Evolutionary conservation across 2,888 invertebrate species (phyloP), one percentile per base, ranked within the genome.

Genomic region (Steinernema carpocapsae): DNA sequence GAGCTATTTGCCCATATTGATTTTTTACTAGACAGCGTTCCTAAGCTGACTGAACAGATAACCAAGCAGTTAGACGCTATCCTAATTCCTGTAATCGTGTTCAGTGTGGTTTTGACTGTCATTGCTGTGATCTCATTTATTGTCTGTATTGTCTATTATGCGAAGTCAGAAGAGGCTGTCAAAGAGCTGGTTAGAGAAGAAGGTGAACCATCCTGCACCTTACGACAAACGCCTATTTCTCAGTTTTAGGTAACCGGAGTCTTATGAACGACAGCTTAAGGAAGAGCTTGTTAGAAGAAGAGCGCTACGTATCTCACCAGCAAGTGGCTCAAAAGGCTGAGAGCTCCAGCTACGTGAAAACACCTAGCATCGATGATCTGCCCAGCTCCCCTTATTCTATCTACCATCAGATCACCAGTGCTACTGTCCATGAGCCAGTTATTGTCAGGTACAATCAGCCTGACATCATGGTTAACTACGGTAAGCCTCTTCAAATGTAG

Each of bases 1-100:
- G 64, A 64, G 19, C 64, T 64, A 17, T 64, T 64, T 32, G 64
- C 64, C 12, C 64, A 64, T 29, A 64, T 64, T 17, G 64, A 64
- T 32, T 64, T 64, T 32, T 29, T 64, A 26, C 64, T 64, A 14
- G 64, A 64, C 64, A 64, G 19, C 32, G 26, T 64, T 3, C 64
- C 64, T 4, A 26, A 32, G 17, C 64, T 64, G 17, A 64, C 64
- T 2, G 32, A 32, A 1, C 32, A 64, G 64, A 29, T 64, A 26
- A 37, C 32, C 64, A 17, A 3, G 17, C 64, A 64, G 64, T 29
- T 64, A 17, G 19, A 64, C 17, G 64, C 64, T 4, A 17, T 64
- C 7, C n/a, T 64, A 1, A 64, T 64, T 17, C 64, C 64, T 26
- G 32, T 32, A 1, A 26, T 64, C 32, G 64, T 64, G 17, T 64